phyloP scores from a whole-genome alignment of 2,888 invertebrate species.

The Incurvaria masculella region DNA sequence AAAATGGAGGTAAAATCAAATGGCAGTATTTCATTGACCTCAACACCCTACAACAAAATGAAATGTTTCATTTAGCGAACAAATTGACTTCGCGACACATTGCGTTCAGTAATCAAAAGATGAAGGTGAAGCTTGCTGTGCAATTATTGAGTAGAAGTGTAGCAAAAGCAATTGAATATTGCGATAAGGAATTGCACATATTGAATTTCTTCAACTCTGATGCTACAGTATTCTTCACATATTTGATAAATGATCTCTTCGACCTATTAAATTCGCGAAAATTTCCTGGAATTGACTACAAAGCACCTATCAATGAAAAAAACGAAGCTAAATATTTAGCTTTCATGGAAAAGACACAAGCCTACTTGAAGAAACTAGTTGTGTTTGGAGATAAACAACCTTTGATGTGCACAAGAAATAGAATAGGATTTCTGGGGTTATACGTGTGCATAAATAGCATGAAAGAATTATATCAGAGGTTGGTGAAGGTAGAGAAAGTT shows the following conservation, averaged over 20 bases:
- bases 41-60: slow-evolving; percentile 9
- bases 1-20: slow-evolving; percentile 4
- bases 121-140: slow-evolving; percentile 10
- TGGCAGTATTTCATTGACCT: slow-evolving; percentile 11
- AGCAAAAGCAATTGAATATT: slow-evolving; percentile 10
- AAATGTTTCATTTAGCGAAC: slow-evolving; percentile 8
- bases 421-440: slow-evolving; percentile 1
- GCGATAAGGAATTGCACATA: slow-evolving; percentile 6
- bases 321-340: background rate
- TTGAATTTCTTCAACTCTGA: background rate
- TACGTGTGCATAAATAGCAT: slow-evolving; percentile 5
- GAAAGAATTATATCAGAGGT: slow-evolving; percentile 1
- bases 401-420: no score
- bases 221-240: background rate
- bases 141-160: slow-evolving; percentile 8
- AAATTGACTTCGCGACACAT: slow-evolving; percentile 8
- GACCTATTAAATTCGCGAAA: no score
- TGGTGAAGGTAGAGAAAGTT: background rate
- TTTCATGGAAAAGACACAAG: no score
- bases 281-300: no score
- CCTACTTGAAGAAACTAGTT: no score
- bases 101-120: slow-evolving; percentile 13
- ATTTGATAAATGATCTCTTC: no score
- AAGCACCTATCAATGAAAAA: background rate
- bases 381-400: no score